phyloP scores from a whole-genome alignment of 2,888 invertebrate genomes.

The Liodrosophila aerea region DNA sequence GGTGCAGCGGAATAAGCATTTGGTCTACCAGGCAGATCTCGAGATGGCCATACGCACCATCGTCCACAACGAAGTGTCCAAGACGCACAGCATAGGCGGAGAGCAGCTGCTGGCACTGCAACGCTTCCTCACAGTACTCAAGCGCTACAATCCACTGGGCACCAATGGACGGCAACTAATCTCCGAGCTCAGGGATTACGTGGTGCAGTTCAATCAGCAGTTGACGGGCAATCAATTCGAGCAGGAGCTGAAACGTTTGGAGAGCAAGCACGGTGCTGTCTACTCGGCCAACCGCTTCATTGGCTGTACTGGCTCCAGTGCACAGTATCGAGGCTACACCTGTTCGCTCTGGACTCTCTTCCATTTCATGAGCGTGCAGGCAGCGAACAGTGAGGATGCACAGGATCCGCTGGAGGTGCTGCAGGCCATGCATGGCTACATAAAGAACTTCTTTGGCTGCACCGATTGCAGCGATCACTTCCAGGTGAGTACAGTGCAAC shows the following conservation, averaged over 20 bases:
- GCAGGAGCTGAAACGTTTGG: constrained; percentile 84
- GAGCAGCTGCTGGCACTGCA: constrained; percentile 89
- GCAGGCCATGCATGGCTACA: constrained; percentile 92
- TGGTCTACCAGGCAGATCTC: constrained; percentile 92
- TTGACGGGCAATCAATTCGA: constrained; percentile 86
- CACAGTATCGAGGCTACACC: constrained; percentile 91
- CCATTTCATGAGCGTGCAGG: constrained; percentile 93
- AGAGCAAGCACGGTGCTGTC: constrained; percentile 84
- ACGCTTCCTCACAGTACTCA: constrained; percentile 88
- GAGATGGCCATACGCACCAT: constrained; percentile 93
- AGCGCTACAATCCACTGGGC: constrained; percentile 91
- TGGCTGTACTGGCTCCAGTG: constrained; percentile 91
- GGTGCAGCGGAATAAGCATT: constrained; percentile 82
- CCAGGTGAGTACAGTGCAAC: constrained; percentile 82
- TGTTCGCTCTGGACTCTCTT: constrained; percentile 98
- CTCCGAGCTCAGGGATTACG: constrained; percentile 84
- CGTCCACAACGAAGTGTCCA: constrained; percentile 91
- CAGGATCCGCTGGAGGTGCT: constrained; percentile 88
- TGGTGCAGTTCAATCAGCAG: constrained; percentile 83
- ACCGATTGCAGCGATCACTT: constrained; percentile 95
- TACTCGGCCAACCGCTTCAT: constrained; percentile 85
- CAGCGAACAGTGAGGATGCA: constrained; percentile 83
- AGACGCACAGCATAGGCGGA: constrained; percentile 87
- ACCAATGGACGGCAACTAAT: constrained; percentile 87
- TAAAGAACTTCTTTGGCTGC: constrained; percentile 97